Base-by-base conservation (phyloP, 2,888 invertebrate species). In the Cynaeus angustus region DNA sequence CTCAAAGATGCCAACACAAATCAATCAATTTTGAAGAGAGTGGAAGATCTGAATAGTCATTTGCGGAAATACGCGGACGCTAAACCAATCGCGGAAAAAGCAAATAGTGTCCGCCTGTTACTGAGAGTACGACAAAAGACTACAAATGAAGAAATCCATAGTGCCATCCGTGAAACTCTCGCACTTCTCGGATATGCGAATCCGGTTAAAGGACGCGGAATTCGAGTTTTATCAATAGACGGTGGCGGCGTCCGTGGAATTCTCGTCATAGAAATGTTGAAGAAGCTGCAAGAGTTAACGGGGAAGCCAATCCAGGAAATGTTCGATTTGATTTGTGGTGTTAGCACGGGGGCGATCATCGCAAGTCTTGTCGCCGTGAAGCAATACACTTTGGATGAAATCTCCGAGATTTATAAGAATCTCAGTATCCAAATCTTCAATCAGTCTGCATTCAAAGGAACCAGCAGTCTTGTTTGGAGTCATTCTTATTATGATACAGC, bases 211-310 rank as follows among this genome's bases (percentile, higher is more conserved):
- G 90, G 91, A 0, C 87, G 88, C 28, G 96, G 96, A 0, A 91
- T 96, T 37, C 88, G 92, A 80, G 89, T 97, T 62, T 87, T 97
- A 58, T 87, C 94, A 0, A 92, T 97, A 75, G 97, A 97, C 86
- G 97, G 97, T 1, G 97, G 97, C 48, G 96, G 96, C 50, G 91
- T 94, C 71, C 88, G 96, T 68, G 96, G 96, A 12, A 87, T 97
- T 71, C 88, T 95, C 71, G 93, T 95, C 5, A 88, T 97, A 70
- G 93, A 95, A 84, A 90, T 95, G 82, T 85, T 97, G 74, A 89
- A 91, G 52, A 91, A 91, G 75, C 83, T 97, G 41, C 96, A 97
- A 85, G 86, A 88, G 70, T 82, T 91, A 10, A 91, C 92, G 0
- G 91, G 91, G 0, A 87, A 87, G 70, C 86, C 83, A 69, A 89